Evolutionary conservation across 2,797 vertebrate species (phyloP).

Genomic region (Chromobotia macracanthus): DNA sequence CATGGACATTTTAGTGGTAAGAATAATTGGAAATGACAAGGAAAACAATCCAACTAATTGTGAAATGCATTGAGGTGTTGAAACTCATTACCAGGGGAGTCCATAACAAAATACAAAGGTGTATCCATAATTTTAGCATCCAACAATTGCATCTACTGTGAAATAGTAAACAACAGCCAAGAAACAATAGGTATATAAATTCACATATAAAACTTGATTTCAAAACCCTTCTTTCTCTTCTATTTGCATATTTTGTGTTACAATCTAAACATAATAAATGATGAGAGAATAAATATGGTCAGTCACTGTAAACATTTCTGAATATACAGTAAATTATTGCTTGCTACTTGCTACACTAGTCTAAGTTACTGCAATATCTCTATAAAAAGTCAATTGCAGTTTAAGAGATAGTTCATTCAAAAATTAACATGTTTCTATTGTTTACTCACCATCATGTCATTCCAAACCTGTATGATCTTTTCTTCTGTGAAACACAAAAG

Average conservation of each 20-base stretch:
- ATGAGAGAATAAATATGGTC: too few relatives aligned
- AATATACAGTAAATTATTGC: too few relatives aligned
- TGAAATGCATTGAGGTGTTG: conserved; percentile 69
- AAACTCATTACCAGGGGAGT: conserved; percentile 62
- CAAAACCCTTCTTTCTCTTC: conserved; percentile 25
- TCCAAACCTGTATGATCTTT: too few relatives aligned
- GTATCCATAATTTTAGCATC: conserved; percentile 47
- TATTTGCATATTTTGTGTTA: conserved; percentile 4
- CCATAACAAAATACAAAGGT: conserved; percentile 69
- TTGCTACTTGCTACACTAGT: too few relatives aligned
- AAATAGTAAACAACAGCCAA: conserved; percentile 7
- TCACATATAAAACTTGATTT: background rate
- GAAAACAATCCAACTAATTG: conserved; percentile 72
- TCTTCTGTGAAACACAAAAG: too few relatives aligned
- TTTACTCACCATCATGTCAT: too few relatives aligned
- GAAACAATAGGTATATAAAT: conserved; percentile 9
- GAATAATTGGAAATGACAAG: conserved; percentile 74
- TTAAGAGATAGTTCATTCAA: too few relatives aligned
- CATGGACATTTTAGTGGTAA: conserved; percentile 62
- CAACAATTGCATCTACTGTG: conserved; percentile 23
- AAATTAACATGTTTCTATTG: too few relatives aligned
- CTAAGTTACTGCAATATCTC: too few relatives aligned
- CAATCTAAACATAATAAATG: too few relatives aligned
- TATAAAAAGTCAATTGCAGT: too few relatives aligned
- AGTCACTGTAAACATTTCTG: too few relatives aligned